Evolutionary conservation across 2,113 vertebrate species (phyloP).

Genomic region (Ameiurus melas): DNA sequence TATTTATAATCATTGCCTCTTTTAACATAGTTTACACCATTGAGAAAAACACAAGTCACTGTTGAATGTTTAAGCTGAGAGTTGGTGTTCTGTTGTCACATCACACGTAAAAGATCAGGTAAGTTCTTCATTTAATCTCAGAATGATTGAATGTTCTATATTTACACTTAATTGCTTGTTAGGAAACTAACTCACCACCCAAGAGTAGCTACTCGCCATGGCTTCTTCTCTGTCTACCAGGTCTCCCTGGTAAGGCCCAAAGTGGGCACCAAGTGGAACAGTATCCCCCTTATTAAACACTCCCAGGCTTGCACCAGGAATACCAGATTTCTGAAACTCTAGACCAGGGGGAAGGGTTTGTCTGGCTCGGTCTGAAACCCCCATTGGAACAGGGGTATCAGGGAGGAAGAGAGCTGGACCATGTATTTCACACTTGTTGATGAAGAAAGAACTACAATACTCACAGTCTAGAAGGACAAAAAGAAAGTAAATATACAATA

Average conservation of each 20-base stretch:
- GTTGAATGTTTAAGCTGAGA: not conserved
- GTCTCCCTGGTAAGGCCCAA: slow-evolving; percentile 5
- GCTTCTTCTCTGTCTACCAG: slow-evolving; percentile 5
- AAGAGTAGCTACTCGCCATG: not conserved
- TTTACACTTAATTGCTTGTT: not conserved
- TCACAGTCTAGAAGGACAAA: slow-evolving; percentile 7
- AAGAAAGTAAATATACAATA: not conserved
- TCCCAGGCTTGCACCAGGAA: not conserved
- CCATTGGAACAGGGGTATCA: not conserved
- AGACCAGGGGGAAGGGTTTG: slow-evolving; percentile 7
- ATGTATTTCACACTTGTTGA: slow-evolving; percentile 12
- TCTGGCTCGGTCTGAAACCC: slow-evolving; percentile 7
- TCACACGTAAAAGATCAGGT: not conserved
- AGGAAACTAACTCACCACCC: not conserved
- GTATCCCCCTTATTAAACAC: slow-evolving; percentile 13
- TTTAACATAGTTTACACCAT: not conserved
- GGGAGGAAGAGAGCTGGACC: slow-evolving; percentile 13
- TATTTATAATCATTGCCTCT: too few relatives aligned
- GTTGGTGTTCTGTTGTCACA: not conserved
- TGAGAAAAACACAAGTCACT: not conserved
- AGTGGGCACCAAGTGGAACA: slow-evolving; percentile 15
- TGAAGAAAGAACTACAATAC: not conserved
- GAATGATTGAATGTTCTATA: not conserved
- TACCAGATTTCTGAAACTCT: not conserved
- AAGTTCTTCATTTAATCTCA: not conserved